A percentile compares a stretch with the other conserved stretches of the same genome.
phyloP scores from a whole-genome alignment of 2,888 invertebrate genomes.

The Watsonalla binaria region DNA sequence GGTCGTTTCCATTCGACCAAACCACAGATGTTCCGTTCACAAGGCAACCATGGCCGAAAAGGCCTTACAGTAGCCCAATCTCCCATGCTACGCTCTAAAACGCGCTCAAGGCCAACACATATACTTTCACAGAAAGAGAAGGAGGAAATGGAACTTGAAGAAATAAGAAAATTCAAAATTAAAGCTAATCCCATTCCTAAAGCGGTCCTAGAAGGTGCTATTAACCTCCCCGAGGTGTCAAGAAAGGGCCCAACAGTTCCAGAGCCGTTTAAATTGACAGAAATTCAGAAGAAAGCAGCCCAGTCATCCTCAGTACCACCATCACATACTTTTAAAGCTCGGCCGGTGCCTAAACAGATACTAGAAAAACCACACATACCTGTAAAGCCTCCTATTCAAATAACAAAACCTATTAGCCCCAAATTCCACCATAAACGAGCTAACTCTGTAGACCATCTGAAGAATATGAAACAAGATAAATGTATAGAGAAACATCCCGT shows the following conservation, averaged over 20 bases:
- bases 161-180: slow-evolving; percentile 82
- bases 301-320: slow-evolving; percentile 36
- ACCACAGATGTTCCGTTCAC: slow-evolving; percentile 42
- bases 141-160: slow-evolving; percentile 81
- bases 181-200: slow-evolving; percentile 83
- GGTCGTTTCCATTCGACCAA: slow-evolving; percentile 70
- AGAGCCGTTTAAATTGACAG: slow-evolving; percentile 82
- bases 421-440: slow-evolving; percentile 56
- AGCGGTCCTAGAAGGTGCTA: slow-evolving; percentile 75
- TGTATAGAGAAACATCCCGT: slow-evolving; percentile 28
- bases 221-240: slow-evolving; percentile 64
- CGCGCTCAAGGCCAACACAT: slow-evolving; percentile 73
- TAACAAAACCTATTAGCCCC: slow-evolving; percentile 51
- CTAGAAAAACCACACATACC: slow-evolving; percentile 62
- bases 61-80: slow-evolving; percentile 72
- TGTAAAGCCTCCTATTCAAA: slow-evolving; percentile 41
- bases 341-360: slow-evolving; percentile 79
- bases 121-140: slow-evolving; percentile 79
- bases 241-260: slow-evolving; percentile 79
- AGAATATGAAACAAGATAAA: slow-evolving; percentile 29
- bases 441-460: slow-evolving; percentile 35
- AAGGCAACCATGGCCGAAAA: slow-evolving; percentile 29
- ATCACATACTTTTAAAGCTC: slow-evolving; percentile 75
- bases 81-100: slow-evolving; percentile 73
- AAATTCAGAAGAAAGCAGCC: slow-evolving; percentile 64